Conservation (phyloP, 1,140 invertebrate species). For the Panagrolaimus sp. region DNA sequence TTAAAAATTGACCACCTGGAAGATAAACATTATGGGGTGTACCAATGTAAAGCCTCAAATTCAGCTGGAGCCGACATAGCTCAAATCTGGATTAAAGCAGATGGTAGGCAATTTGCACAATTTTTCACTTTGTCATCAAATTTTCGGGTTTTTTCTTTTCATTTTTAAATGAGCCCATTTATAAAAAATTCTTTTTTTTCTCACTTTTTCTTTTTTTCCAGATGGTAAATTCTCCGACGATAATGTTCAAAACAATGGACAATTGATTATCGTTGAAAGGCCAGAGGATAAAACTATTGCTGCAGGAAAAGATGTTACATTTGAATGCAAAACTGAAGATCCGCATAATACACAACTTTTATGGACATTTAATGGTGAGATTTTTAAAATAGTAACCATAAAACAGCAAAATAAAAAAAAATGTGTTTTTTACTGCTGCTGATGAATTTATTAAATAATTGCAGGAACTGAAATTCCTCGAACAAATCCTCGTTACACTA, state of each 20-base stretch:
- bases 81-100: constrained; percentile 85
- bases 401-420: constrained; percentile 66
- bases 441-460: background rate
- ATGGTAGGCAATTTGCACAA: constrained; percentile 71
- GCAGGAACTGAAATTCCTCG: constrained; percentile 64
- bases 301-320: constrained; percentile 75
- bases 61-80: constrained; percentile 79
- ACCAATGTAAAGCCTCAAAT: constrained; percentile 84
- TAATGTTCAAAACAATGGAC: background rate
- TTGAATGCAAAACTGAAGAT: constrained; percentile 83
- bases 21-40: constrained; percentile 83
- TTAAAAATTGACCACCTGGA: constrained; percentile 74
- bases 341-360: constrained; percentile 47
- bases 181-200: background rate
- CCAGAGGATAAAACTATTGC: constrained; percentile 71
- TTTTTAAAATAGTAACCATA: constrained; percentile 68
- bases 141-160: background rate
- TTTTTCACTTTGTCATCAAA: constrained; percentile 14
- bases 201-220: constrained; percentile 1
- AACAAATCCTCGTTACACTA: constrained; percentile 70
- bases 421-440: too few relatives aligned
- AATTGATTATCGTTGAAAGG: constrained; percentile 61
- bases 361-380: constrained; percentile 48
- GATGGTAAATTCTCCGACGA: constrained; percentile 1
- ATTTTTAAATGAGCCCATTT: background rate